Percentiles rank a stretch among this genome's conserved stretches.
These are phyloP conservation scores for Andrena minutula DNA, from an alignment of 2,888 invertebrate species.

Conservation along the genomic window DNA sequence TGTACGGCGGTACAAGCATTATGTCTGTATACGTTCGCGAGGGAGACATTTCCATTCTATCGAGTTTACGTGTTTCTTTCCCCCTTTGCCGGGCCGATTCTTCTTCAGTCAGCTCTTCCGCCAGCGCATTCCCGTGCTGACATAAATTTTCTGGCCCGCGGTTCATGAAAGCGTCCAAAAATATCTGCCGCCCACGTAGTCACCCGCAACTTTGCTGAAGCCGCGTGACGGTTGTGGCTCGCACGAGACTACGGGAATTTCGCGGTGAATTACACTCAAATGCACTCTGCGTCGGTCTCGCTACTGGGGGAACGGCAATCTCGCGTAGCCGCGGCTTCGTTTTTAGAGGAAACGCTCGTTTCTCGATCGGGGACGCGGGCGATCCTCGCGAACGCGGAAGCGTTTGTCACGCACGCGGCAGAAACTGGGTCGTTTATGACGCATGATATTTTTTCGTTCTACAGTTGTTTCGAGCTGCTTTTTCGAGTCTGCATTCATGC, in stretches of 20 bases:
- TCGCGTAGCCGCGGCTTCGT: background rate
- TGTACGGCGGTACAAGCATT: slow-evolving; percentile 1
- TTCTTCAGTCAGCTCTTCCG: slow-evolving; percentile 46
- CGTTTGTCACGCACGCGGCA: no score
- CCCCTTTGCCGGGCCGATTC: slow-evolving; percentile 35
- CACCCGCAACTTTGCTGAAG: slow-evolving; percentile 74
- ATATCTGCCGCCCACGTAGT: slow-evolving; percentile 76
- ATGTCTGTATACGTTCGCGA: slow-evolving; percentile 17
- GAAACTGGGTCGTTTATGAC: slow-evolving; percentile 1
- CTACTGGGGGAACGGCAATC: background rate
- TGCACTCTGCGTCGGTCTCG: background rate
- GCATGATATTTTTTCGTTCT: background rate
- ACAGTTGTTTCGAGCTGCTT: background rate
- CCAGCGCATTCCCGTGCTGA: slow-evolving; percentile 69
- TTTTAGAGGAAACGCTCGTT: background rate
- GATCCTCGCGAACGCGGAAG: background rate
- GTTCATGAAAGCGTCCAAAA: slow-evolving; percentile 79
- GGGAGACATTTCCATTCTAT: slow-evolving; percentile 44
- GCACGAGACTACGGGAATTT: slow-evolving; percentile 51
- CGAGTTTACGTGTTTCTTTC: slow-evolving; percentile 46
- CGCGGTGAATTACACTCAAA: slow-evolving; percentile 55
- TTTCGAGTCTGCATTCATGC: background rate
- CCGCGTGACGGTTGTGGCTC: slow-evolving; percentile 58
- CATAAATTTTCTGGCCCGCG: slow-evolving; percentile 78
- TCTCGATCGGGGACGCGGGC: background rate